Evolutionary conservation across 1,140 invertebrate genomes (phyloP), one percentile per base, ranked within the genome.

Genomic region (Hylaeus anthracinus): DNA sequence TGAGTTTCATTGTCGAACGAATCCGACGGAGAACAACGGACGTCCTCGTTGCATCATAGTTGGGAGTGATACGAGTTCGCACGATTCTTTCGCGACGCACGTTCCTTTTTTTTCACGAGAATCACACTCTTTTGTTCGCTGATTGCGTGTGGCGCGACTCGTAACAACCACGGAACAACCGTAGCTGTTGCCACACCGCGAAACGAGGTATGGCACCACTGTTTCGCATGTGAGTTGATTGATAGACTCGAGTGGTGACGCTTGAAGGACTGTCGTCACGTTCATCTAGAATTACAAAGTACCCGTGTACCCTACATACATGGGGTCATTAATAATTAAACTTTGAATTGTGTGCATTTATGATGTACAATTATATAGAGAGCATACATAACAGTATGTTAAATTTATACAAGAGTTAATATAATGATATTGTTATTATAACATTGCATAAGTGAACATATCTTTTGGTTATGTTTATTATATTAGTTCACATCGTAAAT

Each of bases 1-100:
- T 92, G 91, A 89, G 79, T 91, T 89, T 87, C 81, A 86, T 90
- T 85, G 79, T 86, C 77, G 82, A 71, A 71, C 66, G 55, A 64
- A 69, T 72, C 53, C 63, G 0, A 15, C 26, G 66, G 66, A 60
- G 78, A 80, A 81, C 69, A 56, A 66, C 45, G 9, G 39, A 63
- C 43, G 51, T 48, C 15, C 48, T 64, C 43, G 72, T 86, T 86
- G 77, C 85, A 61, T 86, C 80, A 76, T 48, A 58, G 39, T 67
- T 37, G 48, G 43, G 48, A 58, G 53, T 69, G 64, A 75, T 82
- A 84, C 14, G 58, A 55, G 65, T 73, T 78, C 83, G 64, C 79
- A 76, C 83, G 80, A 71, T 71, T 51, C 55, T 53, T 70, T 48
- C 65, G 45, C 56, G 78, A 64, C 72, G 43, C 37, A 9, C 10